Base-by-base conservation (phyloP, 2,888 invertebrate species). In the Tachina grossa region DNA sequence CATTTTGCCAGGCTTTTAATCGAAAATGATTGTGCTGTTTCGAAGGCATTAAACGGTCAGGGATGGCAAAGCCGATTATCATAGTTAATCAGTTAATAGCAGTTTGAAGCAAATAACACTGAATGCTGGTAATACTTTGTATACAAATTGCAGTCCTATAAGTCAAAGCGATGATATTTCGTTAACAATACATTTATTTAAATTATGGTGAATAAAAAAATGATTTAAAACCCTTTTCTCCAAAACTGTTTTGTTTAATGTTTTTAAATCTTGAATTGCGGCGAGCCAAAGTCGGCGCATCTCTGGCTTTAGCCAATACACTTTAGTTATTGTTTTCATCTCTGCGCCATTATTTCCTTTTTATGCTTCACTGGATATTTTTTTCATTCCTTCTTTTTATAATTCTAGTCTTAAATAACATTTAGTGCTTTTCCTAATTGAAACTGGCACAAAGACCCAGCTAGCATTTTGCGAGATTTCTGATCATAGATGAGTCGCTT, bases 1-100 rank as follows among this genome's bases (percentile, higher is more conserved):
- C 88, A 89, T 89, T 88, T 87, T 87, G 86, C 87, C 89, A 69
- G 72, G 49, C 61, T 81, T 77, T 77, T 59, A 81, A 72, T 61
- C 55, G 77, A 53, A 81, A 84, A 61, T 39, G 14, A 65, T 76
- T 43, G 47, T 61, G 16, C 65, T 89, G 88, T 89, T 88, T 87
- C n/a, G 87, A 87, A 88, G 85, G 84, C 19, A 19, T 13, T 85
- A 79, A 61, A 9, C 51, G 57, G 13, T 63, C 83, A 83, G 85
- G 55, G 45, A 86, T 47, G 72, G 49, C 2, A 1, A 68, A 75
- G 8, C 9, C n/a, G 10, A 11, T 5, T 57, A 22, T 10, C 31
- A 31, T 6, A 31, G 2, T 31, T 31, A 31, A 31, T 3, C 31
- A 3, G 2, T 31, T 31, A 4, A 4, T 31, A 31, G 31, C 31